A percentile compares a stretch with the other conserved stretches of the same genome.
phyloP scores from a whole-genome alignment of 2,888 invertebrate genomes.

The Acanthacorydalis orientalis region DNA sequence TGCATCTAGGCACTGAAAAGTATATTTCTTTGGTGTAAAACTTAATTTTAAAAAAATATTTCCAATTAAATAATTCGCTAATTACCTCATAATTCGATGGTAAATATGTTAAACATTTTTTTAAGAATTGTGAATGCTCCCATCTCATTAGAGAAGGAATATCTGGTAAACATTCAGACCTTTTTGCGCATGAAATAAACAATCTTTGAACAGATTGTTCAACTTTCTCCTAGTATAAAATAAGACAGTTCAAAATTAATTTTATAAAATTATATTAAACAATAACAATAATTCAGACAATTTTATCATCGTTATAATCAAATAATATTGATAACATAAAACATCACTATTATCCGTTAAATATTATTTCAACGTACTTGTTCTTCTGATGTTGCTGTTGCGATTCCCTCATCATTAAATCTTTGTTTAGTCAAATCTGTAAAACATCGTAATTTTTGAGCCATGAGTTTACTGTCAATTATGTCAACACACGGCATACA shows the following conservation, averaged over 20 bases:
- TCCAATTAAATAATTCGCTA: constrained; percentile 13
- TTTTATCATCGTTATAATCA: too few relatives aligned
- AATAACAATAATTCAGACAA: background rate
- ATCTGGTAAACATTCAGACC: constrained; percentile 33
- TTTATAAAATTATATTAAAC: constrained; percentile 3
- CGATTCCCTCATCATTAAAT: constrained; percentile 41
- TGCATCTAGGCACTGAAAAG: constrained; percentile 61
- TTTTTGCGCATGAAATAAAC: constrained; percentile 29
- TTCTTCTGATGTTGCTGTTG: constrained; percentile 38
- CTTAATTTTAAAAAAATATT: background rate
- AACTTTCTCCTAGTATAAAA: constrained; percentile 31
- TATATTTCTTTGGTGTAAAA: constrained; percentile 7
- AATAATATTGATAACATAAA: too few relatives aligned
- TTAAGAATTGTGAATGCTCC: constrained; percentile 47
- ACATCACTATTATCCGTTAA: too few relatives aligned
- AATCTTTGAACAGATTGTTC: constrained; percentile 37
- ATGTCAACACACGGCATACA: too few relatives aligned
- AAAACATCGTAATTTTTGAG: constrained; percentile 15
- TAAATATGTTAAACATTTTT: constrained; percentile 46
- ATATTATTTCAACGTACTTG: constrained; percentile 28
- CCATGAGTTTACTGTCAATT: background rate
- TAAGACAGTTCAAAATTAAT: constrained; percentile 9
- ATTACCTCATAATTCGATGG: constrained; percentile 50
- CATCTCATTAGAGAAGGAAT: constrained; percentile 42
- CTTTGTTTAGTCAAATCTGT: constrained; percentile 23